Evolutionary conservation across 2,888 invertebrate genomes (phyloP), one percentile per base, ranked within the genome.

Genomic region (Adineta ricciae): DNA sequence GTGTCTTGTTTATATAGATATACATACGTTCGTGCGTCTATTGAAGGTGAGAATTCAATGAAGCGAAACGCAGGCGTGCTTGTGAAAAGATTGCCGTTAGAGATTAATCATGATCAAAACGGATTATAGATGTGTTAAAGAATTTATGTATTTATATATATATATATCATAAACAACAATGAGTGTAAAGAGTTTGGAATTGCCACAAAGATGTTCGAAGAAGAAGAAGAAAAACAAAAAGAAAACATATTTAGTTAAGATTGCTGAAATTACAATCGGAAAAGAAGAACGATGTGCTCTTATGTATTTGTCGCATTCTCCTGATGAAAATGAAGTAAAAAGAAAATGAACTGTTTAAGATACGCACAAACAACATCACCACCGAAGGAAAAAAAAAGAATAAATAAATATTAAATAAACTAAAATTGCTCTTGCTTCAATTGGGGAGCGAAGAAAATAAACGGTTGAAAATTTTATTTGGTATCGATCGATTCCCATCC

Each of bases 401-500:
- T 21, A 41, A 78, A 41, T 16, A 16, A 50, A 64, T 27, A 64
- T 27, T n/a, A 64, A 64, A 64, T 64, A 64, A 64, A 64, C 64
- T 64, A 64, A 32, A 83, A 83, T 9, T 83, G 21, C 24, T 54
- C 32, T 19, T 83, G 5, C 1, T 32, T 83, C n/a, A n/a, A n/a
- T n/a, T n/a, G n/a, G n/a, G n/a, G n/a, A n/a, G n/a, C n/a, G n/a
- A n/a, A n/a, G n/a, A 32, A 36, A 64, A 24, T 32, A 64, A 32
- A 64, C 14, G 4, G 2, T 16, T 21, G 88, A 88, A 41, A 85
- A 56, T 52, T 72, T n/a, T 72, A 82, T 50, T 88, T 88, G 46
- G 88, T 84, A 83, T 89, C 89, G 84, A 89, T 87, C 83, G 88
- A 88, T 86, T 89, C 89, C 89, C 89, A 89, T 38, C 88, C 88